Conservation (phyloP, 2,797 vertebrate genomes). For the Lagocephalus sceleratus region DNA sequence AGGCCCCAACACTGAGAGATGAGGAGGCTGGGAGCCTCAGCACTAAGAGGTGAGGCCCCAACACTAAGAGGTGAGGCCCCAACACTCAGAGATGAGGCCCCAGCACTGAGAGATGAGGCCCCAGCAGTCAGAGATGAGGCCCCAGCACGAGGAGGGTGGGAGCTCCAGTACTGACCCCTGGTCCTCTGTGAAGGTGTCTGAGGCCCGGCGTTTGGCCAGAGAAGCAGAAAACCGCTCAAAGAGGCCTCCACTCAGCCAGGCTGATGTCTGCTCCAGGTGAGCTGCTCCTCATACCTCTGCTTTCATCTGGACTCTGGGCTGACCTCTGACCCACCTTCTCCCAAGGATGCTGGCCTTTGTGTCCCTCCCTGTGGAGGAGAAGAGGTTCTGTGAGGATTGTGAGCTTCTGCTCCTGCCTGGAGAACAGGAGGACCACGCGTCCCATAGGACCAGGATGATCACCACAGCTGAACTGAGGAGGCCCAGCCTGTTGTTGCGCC, state of each 20-base stretch:
- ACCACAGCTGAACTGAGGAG: conserved; percentile 73
- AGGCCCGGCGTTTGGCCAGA: conserved; percentile 77
- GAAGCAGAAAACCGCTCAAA: conserved; percentile 78
- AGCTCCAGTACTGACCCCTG: neutral
- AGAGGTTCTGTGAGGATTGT: conserved; percentile 86
- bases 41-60: too few relatives aligned
- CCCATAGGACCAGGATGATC: conserved; percentile 70
- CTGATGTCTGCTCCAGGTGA: conserved; percentile 81
- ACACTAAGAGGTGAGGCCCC: too few relatives aligned
- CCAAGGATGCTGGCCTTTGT: conserved; percentile 81
- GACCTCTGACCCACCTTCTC: neutral
- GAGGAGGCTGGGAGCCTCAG: too few relatives aligned
- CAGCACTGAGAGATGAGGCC: too few relatives aligned
- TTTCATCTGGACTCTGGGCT: too few relatives aligned
- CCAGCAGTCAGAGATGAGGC: too few relatives aligned
- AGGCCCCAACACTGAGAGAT: too few relatives aligned
- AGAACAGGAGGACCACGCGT: conserved; percentile 71
- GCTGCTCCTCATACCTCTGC: too few relatives aligned
- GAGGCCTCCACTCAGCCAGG: conserved; percentile 75
- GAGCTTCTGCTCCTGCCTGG: conserved; percentile 82
- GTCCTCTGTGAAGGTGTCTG: conserved; percentile 78
- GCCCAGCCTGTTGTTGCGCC: conserved; percentile 84
- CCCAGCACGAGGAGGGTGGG: too few relatives aligned
- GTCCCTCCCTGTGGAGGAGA: conserved; percentile 71
- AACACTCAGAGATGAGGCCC: too few relatives aligned